These are phyloP conservation scores for Hyposoter didymator DNA, from an alignment of 2,888 invertebrate genomes.

Conservation along the genomic window DNA sequence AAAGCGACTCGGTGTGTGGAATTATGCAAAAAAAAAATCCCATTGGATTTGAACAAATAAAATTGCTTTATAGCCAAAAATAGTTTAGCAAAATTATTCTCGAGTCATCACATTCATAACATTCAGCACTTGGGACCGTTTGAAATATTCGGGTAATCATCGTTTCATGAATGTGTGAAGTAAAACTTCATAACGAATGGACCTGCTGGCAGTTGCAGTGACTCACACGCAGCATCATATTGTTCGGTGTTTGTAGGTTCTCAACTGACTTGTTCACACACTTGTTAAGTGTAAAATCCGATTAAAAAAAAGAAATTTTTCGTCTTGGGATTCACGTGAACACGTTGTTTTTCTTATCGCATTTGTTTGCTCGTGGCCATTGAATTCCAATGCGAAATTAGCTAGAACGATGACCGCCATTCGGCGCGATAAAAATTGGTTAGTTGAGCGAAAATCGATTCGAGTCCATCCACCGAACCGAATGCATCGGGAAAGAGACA, in stretches of 20 bases:
- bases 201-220: background rate
- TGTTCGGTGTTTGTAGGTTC: background rate
- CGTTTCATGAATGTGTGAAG: background rate
- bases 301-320: background rate
- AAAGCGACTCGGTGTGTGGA: too few relatives aligned
- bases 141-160: too few relatives aligned
- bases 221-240: background rate
- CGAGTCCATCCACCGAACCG: background rate
- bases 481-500: conserved; percentile 1
- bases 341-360: background rate
- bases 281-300: background rate
- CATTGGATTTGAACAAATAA: too few relatives aligned
- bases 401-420: background rate
- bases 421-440: background rate
- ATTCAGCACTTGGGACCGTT: too few relatives aligned
- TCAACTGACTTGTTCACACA: background rate
- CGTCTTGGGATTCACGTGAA: background rate
- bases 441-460: conserved; percentile 10
- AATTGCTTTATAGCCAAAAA: too few relatives aligned
- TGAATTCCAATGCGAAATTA: background rate
- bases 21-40: too few relatives aligned
- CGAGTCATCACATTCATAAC: too few relatives aligned
- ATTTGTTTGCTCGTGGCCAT: background rate
- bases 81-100: too few relatives aligned
- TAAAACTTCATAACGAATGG: background rate